Evolutionary conservation across 1,140 invertebrate species (phyloP), one percentile per base, ranked within the genome.

Genomic region (Drosophila virilis): DNA sequence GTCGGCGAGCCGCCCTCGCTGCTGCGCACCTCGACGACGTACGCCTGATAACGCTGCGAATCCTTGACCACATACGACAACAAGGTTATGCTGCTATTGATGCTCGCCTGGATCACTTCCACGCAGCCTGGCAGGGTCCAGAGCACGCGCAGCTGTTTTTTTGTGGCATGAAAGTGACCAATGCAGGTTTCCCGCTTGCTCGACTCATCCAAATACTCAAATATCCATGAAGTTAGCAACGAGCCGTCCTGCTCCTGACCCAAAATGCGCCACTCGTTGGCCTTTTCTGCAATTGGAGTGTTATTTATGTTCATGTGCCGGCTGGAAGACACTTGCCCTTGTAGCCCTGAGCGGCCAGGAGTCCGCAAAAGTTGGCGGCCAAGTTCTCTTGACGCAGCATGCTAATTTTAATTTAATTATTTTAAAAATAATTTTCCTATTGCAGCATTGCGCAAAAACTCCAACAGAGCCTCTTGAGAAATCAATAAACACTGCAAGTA

Each of bases 21-120:
- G 58, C 92, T 93, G 40, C 94, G 92, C n/a, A 96, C 91, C 80
- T 94, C 94, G 42, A 95, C 90, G 8, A 96, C 83, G 83, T 93
- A 94, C 35, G 95, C 94, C 80, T 93, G 93, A 57, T 94, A 95
- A 1, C 46, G 62, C 9, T 50, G 54, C 17, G 55, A 46, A 12
- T 84, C 78, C 85, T 96, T 96, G 1, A 93, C 93, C 43, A 96
- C 93, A 90, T 94, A 96, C n/a, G 94, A 94, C 46, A 96, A 79
- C 61, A 96, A 86, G 7, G 94, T 95, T 40, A 93, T 93, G 68
- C 93, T 94, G 69, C 94, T 94, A 91, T 97, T 97, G 3, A 96
- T 93, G 8, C 95, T 96, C n/a, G 96, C 96, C 93, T 97, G 96
- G 60, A 97, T 94, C 33, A 96, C 88, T 95, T 96, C 17, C 94